Conservation (phyloP, 2,797 vertebrate species). For the Rhyacichthys aspro region DNA sequence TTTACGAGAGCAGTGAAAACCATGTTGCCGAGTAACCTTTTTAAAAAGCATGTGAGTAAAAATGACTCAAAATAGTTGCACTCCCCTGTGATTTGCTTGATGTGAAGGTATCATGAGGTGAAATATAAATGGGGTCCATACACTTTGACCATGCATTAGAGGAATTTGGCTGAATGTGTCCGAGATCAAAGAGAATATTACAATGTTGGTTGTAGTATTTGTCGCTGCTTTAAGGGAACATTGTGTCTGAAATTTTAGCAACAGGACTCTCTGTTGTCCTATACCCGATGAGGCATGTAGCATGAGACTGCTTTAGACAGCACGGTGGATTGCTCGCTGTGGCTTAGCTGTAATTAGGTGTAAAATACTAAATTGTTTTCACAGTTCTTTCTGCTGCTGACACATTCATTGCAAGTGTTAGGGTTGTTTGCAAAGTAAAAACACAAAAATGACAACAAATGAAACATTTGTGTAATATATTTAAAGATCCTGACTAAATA, state of each 20-base stretch:
- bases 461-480: background rate
- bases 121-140: slow-evolving; percentile 20
- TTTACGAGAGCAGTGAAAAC: slow-evolving; percentile 3
- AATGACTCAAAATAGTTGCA: background rate
- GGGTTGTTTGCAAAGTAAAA: background rate
- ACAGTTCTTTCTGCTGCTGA: background rate
- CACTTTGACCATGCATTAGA: background rate
- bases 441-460: background rate
- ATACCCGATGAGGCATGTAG: background rate
- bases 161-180: background rate
- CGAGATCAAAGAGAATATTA: slow-evolving; percentile 4
- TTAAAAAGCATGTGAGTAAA: background rate
- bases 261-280: background rate
- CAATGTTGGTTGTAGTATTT: background rate
- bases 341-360: slow-evolving; percentile 1
- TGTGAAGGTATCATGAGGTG: slow-evolving; percentile 7
- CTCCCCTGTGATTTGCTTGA: slow-evolving; percentile 12
- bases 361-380: background rate
- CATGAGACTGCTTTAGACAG: background rate
- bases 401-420: background rate
- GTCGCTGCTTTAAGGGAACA: background rate
- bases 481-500: background rate
- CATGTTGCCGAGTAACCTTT: slow-evolving; percentile 1
- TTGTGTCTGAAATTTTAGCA: background rate
- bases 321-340: background rate